Base-by-base conservation (phyloP, 2,888 invertebrate genomes). In the Morpho deidamia region DNA sequence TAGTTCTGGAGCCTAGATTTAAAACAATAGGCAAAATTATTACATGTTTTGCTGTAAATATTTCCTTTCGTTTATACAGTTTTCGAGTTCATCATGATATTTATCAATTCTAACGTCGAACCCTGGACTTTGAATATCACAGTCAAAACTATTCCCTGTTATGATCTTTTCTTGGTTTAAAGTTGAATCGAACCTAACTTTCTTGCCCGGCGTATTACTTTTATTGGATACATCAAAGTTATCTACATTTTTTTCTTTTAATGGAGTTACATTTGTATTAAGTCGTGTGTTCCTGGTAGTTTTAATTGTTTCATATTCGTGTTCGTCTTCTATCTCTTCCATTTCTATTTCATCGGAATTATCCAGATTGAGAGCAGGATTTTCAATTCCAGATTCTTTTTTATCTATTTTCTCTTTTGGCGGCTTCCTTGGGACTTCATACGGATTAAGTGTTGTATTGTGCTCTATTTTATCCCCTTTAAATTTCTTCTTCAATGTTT, bases 41-140 rank as follows among this genome's bases (percentile, higher is more conserved):
- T 42, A 86, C 83, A 90, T 85, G 66, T 90, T 89, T 59, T 89
- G 90, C 51, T 85, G 80, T 54, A 90, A 71, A 60, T 82, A 83
- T 53, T 90, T 90, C 51, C 78, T 81, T 56, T 90, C 90, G 66
- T 90, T 90, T 1, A 90, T 90, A 66, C 90, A 90, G 51, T 90
- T 90, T 55, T 90, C 90, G 38, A 90, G 60, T 61, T 90, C 90
- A 68, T 90, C 89, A 58, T 90, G 90, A 61, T 85, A 90, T 57
- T 82, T 89, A 10, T 90, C 90, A 41, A 90, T 78, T 63, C 90
- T 84, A 0, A 74, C 70, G 64, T 90, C 88, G 47, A 90, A 83
- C 0, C 89, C 89, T 0, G 88, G 87, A 65, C 89, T 88, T 53
- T 81, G 81, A 1, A 88, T 66, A n/a, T 70, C 78, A 61, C 70